Conservation (phyloP, 37 sponge, comb jelly and placozoan species). For the Lycopodina hypogea region DNA sequence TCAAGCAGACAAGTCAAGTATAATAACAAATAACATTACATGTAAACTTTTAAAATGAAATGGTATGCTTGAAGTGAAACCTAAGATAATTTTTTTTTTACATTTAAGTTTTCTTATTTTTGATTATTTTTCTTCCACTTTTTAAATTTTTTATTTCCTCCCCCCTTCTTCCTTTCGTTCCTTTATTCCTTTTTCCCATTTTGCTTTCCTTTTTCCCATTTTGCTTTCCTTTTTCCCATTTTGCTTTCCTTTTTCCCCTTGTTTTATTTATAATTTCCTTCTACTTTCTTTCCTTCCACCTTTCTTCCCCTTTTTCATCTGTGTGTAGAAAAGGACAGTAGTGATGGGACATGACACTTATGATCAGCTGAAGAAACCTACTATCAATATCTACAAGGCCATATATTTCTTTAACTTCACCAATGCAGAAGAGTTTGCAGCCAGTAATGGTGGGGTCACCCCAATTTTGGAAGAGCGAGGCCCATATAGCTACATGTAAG, state of each 20-base stretch:
- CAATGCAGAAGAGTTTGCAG: constrained; percentile 59
- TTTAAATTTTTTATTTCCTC: no score
- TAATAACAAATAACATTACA: no score
- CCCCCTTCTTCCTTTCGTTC: no score
- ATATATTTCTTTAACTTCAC: constrained; percentile 88
- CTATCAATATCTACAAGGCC: constrained; percentile 68
- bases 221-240: no score
- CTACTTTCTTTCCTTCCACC: constrained; percentile 3
- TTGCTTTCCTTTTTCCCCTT: not conserved
- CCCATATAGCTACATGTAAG: constrained; percentile 81
- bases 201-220: no score
- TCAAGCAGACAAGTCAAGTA: no score
- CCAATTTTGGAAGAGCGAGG: constrained; percentile 62
- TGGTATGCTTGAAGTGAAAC: no score
- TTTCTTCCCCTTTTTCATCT: not conserved
- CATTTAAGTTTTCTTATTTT: no score
- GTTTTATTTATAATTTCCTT: not conserved
- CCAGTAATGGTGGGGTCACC: not conserved
- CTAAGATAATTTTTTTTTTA: no score
- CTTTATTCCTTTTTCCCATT: no score
- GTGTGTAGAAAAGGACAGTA: constrained; percentile 51
- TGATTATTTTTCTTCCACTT: no score
- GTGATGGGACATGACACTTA: constrained; percentile 58
- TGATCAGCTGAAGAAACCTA: constrained; percentile 66
- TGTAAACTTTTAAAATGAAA: no score